Base-by-base conservation (phyloP, 1,140 invertebrate species). In the Polypedilum pembai region DNA sequence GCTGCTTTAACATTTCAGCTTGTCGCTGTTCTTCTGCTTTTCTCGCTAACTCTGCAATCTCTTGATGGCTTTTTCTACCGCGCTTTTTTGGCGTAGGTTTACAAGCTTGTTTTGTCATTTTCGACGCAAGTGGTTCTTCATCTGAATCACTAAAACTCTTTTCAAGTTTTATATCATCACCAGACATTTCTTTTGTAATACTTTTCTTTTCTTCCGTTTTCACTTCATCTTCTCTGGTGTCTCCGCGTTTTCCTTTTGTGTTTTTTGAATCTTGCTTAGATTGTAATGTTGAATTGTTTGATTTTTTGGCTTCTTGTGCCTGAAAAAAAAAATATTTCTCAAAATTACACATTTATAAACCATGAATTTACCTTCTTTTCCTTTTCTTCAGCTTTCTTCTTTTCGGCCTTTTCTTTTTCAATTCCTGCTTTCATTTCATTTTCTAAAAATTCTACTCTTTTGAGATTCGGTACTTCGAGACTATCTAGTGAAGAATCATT, bases 381-480 rank as follows among this genome's bases (percentile, higher is more conserved):
- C 65, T 72, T 72, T 65, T 65, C 77, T 72, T 73, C 75, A n/a
- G 73, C 18, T 65, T 77, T 74, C 63, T 76, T 79, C 0, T 75
- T 77, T 15, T 79, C 79, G 1, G 63, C 75, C 74, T 69, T 81
- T 8, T 76, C 79, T 74, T 79, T 82, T 40, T 83, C 76, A 18
- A 82, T 80, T 79, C 84, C 86, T 10, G 84, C 81, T 79, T 87
- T 88, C 1, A 87, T 80, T 77, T 89, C 87, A 77, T 84, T 88
- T 78, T 89, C 88, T 75, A 86, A 83, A 80, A 87, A 86, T 74
- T 86, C 84, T 73, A 84, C 86, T 80, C 85, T 85, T 75, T 87
- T 85, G 3, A 87, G 85, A 78, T 88, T 89, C 1, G 88, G 88
- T 73, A 89, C 79, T 78, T 90, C 88, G 79, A 88, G 89, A 80